phyloP scores from a whole-genome alignment of 2,888 invertebrate species.

The Caenorhabditis doughertyi region DNA sequence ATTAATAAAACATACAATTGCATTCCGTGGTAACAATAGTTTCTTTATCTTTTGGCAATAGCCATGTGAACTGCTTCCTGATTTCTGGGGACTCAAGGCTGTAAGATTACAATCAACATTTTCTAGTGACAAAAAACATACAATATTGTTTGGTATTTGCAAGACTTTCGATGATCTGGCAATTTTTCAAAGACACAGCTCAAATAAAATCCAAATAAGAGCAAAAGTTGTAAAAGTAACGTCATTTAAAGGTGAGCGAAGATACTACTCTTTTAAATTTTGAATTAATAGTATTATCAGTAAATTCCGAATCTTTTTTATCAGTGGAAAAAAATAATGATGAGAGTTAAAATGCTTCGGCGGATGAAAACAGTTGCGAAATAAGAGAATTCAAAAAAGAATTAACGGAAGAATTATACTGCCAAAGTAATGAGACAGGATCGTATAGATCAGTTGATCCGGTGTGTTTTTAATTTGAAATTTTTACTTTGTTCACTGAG shows the following conservation, averaged over 20 bases:
- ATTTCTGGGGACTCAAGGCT: no score
- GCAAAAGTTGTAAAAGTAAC: not conserved
- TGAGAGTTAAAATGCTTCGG: not conserved
- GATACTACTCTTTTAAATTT: constrained; percentile 1
- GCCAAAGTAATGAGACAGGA: no score
- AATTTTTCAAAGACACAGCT: not conserved
- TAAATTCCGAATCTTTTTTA: not conserved
- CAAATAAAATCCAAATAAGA: not conserved
- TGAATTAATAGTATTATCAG: constrained; percentile 1
- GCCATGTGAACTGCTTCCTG: no score
- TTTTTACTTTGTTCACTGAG: no score
- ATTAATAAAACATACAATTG: not conserved
- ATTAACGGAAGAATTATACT: no score
- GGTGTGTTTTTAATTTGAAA: no score
- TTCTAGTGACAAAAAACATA: no score
- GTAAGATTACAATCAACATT: no score
- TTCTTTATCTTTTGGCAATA: not conserved
- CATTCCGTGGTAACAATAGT: not conserved
- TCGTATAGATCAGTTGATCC: no score
- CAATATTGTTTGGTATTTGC: not conserved
- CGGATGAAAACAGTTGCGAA: not conserved
- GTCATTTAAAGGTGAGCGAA: not conserved
- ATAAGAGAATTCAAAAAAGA: no score
- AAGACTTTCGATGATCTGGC: not conserved
- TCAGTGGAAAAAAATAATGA: not conserved